Percentiles rank a stretch among this genome's conserved stretches.
phyloP scores from a whole-genome alignment of 2,888 invertebrate species.

The Trichacis sp. region DNA sequence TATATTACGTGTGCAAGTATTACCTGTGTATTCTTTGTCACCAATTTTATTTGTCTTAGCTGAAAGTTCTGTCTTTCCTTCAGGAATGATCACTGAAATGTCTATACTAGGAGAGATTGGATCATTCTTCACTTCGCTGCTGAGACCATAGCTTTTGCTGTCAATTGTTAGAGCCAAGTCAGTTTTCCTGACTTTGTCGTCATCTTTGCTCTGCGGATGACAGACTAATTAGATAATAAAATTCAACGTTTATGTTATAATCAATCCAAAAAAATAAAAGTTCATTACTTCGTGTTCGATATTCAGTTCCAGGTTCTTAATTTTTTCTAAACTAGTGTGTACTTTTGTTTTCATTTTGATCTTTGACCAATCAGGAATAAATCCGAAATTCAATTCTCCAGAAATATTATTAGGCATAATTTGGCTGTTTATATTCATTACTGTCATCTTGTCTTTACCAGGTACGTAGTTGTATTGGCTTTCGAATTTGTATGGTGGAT shows the following conservation, averaged over 20 bases:
- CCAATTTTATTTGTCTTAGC: constrained; percentile 70
- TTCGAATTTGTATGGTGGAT: constrained; percentile 70
- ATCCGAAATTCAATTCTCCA: constrained; percentile 51
- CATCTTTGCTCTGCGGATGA: constrained; percentile 51
- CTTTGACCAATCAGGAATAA: constrained; percentile 47
- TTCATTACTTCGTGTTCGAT: constrained; percentile 61
- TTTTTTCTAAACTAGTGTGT: constrained; percentile 55
- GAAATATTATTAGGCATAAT: constrained; percentile 39
- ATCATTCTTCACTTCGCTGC: constrained; percentile 71
- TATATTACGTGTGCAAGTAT: too few relatives aligned
- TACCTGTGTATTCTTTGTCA: constrained; percentile 74
- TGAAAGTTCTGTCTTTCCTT: constrained; percentile 66
- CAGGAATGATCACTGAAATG: constrained; percentile 70
- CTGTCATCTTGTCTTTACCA: constrained; percentile 58
- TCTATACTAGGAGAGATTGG: constrained; percentile 71
- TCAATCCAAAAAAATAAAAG: background rate
- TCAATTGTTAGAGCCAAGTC: constrained; percentile 72
- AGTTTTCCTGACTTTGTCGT: constrained; percentile 54
- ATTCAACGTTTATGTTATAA: constrained; percentile 17
- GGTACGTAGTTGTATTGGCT: constrained; percentile 69
- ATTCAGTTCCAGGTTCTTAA: constrained; percentile 56
- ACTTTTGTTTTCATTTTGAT: constrained; percentile 52
- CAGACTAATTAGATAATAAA: too few relatives aligned
- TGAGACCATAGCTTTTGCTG: constrained; percentile 73
- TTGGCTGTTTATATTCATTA: constrained; percentile 40